Evolutionary conservation across 2,888 invertebrate species (phyloP), one percentile per base, ranked within the genome.

Genomic region (Mimas tiliae): DNA sequence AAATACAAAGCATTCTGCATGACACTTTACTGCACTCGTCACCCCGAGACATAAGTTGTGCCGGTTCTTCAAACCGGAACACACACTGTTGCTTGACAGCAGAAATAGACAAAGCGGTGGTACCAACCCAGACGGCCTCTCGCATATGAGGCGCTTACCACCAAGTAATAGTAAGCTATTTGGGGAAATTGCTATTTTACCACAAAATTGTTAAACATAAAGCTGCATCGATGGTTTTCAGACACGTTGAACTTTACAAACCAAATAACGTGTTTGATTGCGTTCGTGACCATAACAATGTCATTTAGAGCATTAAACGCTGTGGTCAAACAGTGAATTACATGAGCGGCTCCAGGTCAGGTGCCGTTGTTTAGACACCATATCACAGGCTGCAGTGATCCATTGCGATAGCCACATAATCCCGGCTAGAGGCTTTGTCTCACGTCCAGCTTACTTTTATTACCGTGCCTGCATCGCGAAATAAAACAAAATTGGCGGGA

Each of bases 371-470:
- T 90, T 90, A 87, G 88, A 87, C 83, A 79, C 87, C 86, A 83
- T 89, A 90, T 90, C 89, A 87, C 83, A 78, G 82, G 78, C 85
- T 86, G 89, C 90, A 88, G 90, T 89, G 91, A 91, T 91, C 91
- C 92, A 89, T 89, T 85, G 85, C 90, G 84, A 89, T 88, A 90
- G 89, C 88, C 83, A 84, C 79, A 89, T 93, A 93, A 93, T 92
- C 93, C 93, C 84, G 72, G 77, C 89, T 81, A 82, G 87, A 88
- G 91, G 92, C 91, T 89, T 86, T 88, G 91, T 91, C 92, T 90
- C 93, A 93, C 93, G 93, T 92, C 91, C 91, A 90, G 93, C 91
- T 93, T 92, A 93, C 93, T 93, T 93, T 93, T 93, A 93, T 91
- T 92, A 92, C 93, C 88, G 88, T 88, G 90, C 91, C 91, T 91